Conservation (phyloP, 2,113 vertebrate genomes). For the Athene noctua region DNA sequence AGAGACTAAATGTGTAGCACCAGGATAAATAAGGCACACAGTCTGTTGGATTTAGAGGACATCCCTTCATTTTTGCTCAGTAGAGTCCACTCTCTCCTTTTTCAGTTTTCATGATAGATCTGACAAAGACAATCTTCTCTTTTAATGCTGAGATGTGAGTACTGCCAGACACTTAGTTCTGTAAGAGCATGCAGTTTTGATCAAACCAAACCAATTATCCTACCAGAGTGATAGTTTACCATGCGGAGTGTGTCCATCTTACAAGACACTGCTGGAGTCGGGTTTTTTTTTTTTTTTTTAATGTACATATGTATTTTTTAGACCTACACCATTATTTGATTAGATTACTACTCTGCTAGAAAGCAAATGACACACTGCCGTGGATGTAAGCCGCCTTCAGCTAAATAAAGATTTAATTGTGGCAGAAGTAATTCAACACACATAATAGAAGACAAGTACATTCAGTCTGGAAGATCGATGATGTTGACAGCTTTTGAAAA, state of each 20-base stretch:
- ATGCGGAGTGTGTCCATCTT: background rate
- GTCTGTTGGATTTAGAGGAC: background rate
- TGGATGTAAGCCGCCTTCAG: slow-evolving; percentile 11
- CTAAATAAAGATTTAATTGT: slow-evolving; percentile 40
- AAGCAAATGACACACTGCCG: background rate
- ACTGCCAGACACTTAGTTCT: background rate
- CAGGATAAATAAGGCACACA: background rate
- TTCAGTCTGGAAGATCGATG: background rate
- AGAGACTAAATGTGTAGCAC: background rate
- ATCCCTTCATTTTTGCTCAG: background rate
- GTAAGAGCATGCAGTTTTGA: slow-evolving; percentile 4
- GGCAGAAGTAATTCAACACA: slow-evolving; percentile 10
- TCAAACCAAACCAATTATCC: slow-evolving; percentile 51
- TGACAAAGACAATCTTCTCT: slow-evolving; percentile 33
- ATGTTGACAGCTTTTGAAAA: slow-evolving; percentile 41
- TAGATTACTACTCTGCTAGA: background rate
- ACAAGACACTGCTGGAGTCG: background rate
- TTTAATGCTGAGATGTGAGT: background rate
- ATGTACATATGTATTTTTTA: background rate
- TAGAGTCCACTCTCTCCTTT: background rate
- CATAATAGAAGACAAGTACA: background rate
- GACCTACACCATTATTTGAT: background rate
- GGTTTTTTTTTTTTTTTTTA: background rate
- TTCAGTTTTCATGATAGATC: background rate
- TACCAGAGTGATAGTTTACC: slow-evolving; percentile 19